phyloP scores from a whole-genome alignment of 2,888 invertebrate genomes.

The Plusia festucae region DNA sequence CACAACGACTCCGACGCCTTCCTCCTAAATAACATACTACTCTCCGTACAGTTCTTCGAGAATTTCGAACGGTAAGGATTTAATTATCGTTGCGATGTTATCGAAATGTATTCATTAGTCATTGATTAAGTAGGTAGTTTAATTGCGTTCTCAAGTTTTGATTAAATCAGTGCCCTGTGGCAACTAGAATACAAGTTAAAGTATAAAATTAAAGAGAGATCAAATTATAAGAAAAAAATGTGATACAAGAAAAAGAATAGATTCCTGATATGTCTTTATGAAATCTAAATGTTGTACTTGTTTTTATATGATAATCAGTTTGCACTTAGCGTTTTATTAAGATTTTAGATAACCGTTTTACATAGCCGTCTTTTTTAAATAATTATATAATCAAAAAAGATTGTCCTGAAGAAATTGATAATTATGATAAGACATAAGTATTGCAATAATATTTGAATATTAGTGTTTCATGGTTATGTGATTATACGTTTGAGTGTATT shows the following conservation, averaged over 20 bases:
- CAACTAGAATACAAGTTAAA: background rate
- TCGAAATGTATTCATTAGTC: constrained; percentile 9
- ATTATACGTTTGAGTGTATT: background rate
- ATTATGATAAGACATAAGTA: background rate
- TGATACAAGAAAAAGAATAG: constrained; percentile 26
- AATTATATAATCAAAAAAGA: background rate
- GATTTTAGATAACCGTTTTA: constrained; percentile 6
- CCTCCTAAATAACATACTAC: constrained; percentile 93
- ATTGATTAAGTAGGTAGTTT: constrained; percentile 16
- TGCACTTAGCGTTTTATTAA: constrained; percentile 7
- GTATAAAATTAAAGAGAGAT: background rate
- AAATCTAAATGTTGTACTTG: constrained; percentile 23
- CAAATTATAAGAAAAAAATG: background rate
- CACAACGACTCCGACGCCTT: constrained; percentile 91
- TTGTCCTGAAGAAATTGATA: background rate
- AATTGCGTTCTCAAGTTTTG: constrained; percentile 25
- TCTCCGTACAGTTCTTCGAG: constrained; percentile 94
- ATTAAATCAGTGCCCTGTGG: background rate
- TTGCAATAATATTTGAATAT: background rate
- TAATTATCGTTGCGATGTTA: background rate
- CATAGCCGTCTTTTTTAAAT: background rate
- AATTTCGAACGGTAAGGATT: constrained; percentile 92
- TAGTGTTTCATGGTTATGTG: background rate
- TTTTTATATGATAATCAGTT: constrained; percentile 8
- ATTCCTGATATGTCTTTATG: constrained; percentile 4